Base-by-base conservation (phyloP, 2,888 invertebrate genomes). In the Apoda limacodes region DNA sequence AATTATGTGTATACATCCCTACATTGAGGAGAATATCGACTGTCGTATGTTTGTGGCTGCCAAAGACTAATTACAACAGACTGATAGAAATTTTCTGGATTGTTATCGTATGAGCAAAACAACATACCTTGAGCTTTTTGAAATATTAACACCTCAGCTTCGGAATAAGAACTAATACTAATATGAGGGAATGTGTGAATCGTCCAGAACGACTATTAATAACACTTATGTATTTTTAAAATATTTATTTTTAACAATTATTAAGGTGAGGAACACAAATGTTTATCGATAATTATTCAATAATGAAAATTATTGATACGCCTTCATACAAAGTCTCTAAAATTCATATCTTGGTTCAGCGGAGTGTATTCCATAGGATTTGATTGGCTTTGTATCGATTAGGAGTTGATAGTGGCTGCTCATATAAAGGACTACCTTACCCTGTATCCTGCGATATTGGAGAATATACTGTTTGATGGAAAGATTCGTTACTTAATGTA, bases 401-500 rank as follows among this genome's bases (percentile, higher is more conserved):
- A 30, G 30, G 34, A 30, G 30, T 30, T 34, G 13, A 27, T 34
- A 27, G 27, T 34, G 34, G n/a, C n/a, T n/a, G n/a, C n/a, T n/a
- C n/a, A n/a, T n/a, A n/a, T n/a, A n/a, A n/a, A n/a, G n/a, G n/a
- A n/a, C n/a, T n/a, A 34, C 34, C 34, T 30, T 34, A 24, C 23
- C 30, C 27, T 23, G 34, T 34, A 28, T 34, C 30, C 34, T 34
- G 34, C 34, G 27, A 34, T 34, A 34, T 34, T 24, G 34, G 34
- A 34, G 34, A 34, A 34, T 34, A 34, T 34, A 34, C 25, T 34
- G 29, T 34, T 34, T 34, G 34, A 34, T 34, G 26, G 34, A 30
- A 34, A 20, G 34, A 30, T 34, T 26, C 30, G 22, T 34, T 34
- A 34, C 26, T 31, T 35, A 31, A 30, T 21, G 35, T 35, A 19